Base-by-base conservation (phyloP, 2,113 vertebrate species). In the Oryzias woworae region DNA sequence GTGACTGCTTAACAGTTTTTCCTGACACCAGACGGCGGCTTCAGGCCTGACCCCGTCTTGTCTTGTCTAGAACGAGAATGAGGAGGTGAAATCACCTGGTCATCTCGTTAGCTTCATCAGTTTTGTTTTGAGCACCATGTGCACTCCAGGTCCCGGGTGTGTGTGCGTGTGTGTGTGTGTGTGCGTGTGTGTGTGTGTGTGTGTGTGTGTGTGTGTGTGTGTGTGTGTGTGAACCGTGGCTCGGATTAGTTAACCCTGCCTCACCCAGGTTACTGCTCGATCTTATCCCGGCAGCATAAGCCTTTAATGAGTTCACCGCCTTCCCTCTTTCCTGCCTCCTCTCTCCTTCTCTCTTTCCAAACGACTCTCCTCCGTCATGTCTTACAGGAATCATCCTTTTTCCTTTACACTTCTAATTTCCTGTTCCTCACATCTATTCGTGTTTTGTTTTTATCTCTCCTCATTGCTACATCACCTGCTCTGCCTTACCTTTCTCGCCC, bases 231-330 rank as follows among this genome's bases (percentile, higher is more conserved):
- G 73, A 70, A 75, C 72, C 47, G 58, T n/a, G 69, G 66, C 70
- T 82, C 56, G 43, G 85, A 87, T 85, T 87, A 89, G 84, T 88
- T 87, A 89, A 89, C 85, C 85, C 82, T 81, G 69, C 72, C 69
- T 87, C 75, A 85, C 84, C 84, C 64, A 41, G 65, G 71, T 68
- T 66, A 58, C 51, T 53, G 54, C 68, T 66, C 31, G 14, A 66
- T 65, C 77, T 81, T 75, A 84, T 84, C 84, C 76, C 62, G 6
- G 46, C 71, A 47, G 74, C 67, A 60, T 83, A 81, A 89, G 58
- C 77, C 62, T 59, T 80, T 86, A 82, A 84, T 86, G 77, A 86
- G 68, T 85, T 85, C 75, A 70, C 73, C 6, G 56, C 54, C 63
- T 61, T 49, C 43, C 47, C 36, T 10, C 36, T 36, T 41, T 20